A percentile compares a stretch with the other conserved stretches of the same genome.
These are phyloP conservation scores for Platycheirus rosarum DNA, from an alignment of 2,888 invertebrate species.

Conservation along the genomic window DNA sequence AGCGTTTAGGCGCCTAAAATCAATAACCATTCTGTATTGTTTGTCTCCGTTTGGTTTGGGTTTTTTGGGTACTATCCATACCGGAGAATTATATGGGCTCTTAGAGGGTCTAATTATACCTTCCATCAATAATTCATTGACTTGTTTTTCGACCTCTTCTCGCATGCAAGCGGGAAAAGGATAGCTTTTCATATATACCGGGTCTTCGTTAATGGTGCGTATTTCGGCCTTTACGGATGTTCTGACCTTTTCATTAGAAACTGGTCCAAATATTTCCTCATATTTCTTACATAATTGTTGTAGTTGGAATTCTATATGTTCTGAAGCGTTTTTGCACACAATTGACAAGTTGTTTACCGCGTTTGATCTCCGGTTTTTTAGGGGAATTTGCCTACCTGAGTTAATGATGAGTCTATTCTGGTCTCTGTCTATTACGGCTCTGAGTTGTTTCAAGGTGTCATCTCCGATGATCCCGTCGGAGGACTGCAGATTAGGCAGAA, in stretches of 20 bases:
- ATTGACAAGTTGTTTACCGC: neutral
- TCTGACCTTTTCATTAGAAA: neutral
- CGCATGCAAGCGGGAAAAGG: conserved; percentile 79
- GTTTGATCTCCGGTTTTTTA: neutral
- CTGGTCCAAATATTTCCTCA: neutral
- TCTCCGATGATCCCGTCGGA: conserved; percentile 20
- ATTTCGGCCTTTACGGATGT: conserved; percentile 9
- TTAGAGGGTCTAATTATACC: conserved; percentile 70
- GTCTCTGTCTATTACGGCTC: conserved; percentile 9
- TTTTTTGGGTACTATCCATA: conserved; percentile 75
- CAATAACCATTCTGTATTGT: conserved; percentile 44
- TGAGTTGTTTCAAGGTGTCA: conserved; percentile 9
- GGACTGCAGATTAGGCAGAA: conserved; percentile 4
- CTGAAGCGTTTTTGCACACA: neutral
- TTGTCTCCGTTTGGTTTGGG: conserved; percentile 34
- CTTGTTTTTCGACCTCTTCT: conserved; percentile 78
- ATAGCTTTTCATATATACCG: conserved; percentile 78
- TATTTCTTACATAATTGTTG: conserved; percentile 4
- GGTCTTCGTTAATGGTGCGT: conserved; percentile 56
- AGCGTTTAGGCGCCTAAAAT: conserved; percentile 24
- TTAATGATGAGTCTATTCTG: neutral
- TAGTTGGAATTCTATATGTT: too few species aligned
- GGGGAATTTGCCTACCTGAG: neutral
- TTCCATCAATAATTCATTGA: conserved; percentile 76
- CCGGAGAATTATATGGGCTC: conserved; percentile 76